Evolutionary conservation across 2,113 vertebrate genomes (phyloP).

Genomic region (Lasiurus cinereus): DNA sequence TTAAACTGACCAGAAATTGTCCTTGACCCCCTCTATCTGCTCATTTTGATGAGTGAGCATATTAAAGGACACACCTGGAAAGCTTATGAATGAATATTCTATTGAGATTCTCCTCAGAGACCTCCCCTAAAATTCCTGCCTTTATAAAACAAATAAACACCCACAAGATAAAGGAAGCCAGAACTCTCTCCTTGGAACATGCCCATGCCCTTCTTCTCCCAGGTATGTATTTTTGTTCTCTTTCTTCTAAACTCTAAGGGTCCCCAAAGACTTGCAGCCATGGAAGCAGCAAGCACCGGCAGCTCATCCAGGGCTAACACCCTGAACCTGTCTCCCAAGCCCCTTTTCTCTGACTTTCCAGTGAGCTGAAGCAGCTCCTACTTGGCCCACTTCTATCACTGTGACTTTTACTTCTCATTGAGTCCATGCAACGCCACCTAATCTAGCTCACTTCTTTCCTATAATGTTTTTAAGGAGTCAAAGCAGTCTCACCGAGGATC

Average conservation of each 20-base stretch:
- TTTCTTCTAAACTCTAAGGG: neutral
- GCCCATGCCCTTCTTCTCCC: neutral
- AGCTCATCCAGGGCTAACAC: neutral
- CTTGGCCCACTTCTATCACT: neutral
- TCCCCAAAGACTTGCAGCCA: neutral
- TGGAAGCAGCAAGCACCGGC: neutral
- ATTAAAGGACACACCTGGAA: neutral
- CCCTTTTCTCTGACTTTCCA: neutral
- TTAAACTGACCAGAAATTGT: neutral
- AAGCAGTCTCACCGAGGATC: neutral
- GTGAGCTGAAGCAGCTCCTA: neutral
- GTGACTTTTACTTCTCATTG: neutral
- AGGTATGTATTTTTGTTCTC: neutral
- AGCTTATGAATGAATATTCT: neutral
- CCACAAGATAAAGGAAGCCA: neutral
- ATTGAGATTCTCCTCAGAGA: neutral
- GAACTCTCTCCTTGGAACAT: neutral
- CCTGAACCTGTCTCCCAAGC: neutral
- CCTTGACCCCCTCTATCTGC: neutral
- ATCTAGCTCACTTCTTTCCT: neutral
- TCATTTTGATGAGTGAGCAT: neutral
- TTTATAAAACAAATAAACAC: neutral
- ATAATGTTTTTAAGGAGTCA: neutral
- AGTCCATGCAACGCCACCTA: neutral
- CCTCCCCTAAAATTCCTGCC: neutral